A percentile compares a stretch with the other conserved stretches of the same genome.
These are phyloP conservation scores for Tapirus indicus DNA, from an alignment of 2,797 vertebrate species.

Conservation along the genomic window DNA sequence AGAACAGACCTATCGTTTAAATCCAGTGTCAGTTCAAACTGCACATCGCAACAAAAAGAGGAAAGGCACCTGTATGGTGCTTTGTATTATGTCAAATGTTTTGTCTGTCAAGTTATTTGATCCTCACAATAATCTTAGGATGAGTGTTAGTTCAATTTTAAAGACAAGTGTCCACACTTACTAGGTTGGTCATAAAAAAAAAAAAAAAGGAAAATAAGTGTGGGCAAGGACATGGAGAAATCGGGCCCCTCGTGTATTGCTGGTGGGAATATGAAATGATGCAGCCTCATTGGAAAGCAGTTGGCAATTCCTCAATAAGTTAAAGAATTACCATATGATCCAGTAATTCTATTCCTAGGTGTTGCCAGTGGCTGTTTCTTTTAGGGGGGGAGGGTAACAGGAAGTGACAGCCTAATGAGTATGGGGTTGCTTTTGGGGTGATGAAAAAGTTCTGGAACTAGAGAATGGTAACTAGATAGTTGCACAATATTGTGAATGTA, in stretches of 20 bases:
- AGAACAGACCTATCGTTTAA: not conserved
- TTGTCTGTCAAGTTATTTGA: not conserved
- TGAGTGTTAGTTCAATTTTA: not conserved
- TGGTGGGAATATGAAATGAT: not conserved
- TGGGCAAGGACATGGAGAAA: too few species aligned
- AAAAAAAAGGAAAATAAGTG: not conserved
- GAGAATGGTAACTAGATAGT: not conserved
- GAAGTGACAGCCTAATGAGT: not conserved
- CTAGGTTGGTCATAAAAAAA: not conserved
- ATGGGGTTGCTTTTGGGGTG: not conserved
- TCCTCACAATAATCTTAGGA: not conserved
- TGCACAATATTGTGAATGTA: not conserved
- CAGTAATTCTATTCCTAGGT: not conserved
- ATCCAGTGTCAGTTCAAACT: not conserved
- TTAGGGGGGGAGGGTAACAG: not conserved
- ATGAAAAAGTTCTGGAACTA: not conserved
- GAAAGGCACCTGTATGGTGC: not conserved
- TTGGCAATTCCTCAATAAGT: not conserved
- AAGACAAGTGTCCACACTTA: not conserved
- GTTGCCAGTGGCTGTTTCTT: not conserved
- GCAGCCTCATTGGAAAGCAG: not conserved
- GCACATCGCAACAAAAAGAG: not conserved
- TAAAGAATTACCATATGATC: not conserved
- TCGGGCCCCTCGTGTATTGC: too few species aligned
- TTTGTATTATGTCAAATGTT: slow-evolving; percentile 5